Evolutionary conservation across 2,113 vertebrate genomes (phyloP), one percentile per base, ranked within the genome.

Genomic region (Boleophthalmus pectinirostris): DNA sequence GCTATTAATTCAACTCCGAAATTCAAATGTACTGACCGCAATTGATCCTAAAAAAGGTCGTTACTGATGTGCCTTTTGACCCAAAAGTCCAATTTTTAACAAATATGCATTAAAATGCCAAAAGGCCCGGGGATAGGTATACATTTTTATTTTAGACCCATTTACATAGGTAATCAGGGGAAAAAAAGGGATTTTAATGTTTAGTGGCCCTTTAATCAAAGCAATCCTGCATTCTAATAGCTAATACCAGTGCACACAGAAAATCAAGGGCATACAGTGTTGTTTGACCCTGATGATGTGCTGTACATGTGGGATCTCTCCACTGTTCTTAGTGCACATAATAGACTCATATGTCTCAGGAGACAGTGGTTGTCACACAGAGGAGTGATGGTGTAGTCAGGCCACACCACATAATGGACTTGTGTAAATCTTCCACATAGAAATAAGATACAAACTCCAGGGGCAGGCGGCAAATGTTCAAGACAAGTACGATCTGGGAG

Each of bases 341-440:
- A 79, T 79, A 67, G 73, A 77, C 60, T 70, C 67, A 73, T 78
- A 69, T 35, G 21, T n/a, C 75, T 75, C 69, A 66, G 18, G 71
- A 70, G 64, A n/a, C 67, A 68, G 72, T 33, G 12, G 63, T 43
- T 14, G 3, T 7, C 43, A 45, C 53, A 60, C 58, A 16, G 24
- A 76, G 46, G 24, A 76, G 53, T 60, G 51, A n/a, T 0, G 29
- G 20, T n/a, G 33, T 6, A 33, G 60, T 63, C 29, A 63, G 60
- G 29, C 60, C 16, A 20, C 33, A 43, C n/a, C 33, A 21, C 61
- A 64, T 21, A 64, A 64, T 64, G 61, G 20, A 64, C 61, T n/a
- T 38, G 33, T 64, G 33, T n/a, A 64, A 64, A 43, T 64, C 29
- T n/a, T 12, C 33, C 20, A 15, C 18, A 38, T n/a, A 33, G 33